These are phyloP conservation scores for Lasioglossum lativentre DNA, from an alignment of 2,888 invertebrate species.

Conservation along the genomic window DNA sequence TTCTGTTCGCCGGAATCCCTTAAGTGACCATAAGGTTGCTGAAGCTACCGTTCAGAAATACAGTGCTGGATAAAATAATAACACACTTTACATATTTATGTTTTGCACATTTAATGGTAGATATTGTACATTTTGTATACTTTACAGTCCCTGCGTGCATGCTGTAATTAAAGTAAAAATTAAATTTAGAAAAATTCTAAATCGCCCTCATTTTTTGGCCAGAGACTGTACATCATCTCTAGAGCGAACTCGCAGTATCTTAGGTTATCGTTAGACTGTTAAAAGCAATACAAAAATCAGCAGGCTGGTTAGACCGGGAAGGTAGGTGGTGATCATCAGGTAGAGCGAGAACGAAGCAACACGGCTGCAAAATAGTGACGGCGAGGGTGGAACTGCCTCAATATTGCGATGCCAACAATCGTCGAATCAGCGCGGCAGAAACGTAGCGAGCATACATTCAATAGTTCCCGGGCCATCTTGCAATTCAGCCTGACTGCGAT, in stretches of 20 bases:
- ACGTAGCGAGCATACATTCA: slow-evolving; percentile 53
- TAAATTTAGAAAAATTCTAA: no score
- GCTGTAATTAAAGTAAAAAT: no score
- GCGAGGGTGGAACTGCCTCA: slow-evolving; percentile 11
- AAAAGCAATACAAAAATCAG: no score
- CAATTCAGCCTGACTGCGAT: slow-evolving; percentile 50
- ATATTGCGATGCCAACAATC: slow-evolving; percentile 51
- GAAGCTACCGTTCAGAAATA: not conserved
- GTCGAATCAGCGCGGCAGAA: slow-evolving; percentile 53
- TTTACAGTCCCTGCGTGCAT: no score
- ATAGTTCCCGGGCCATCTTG: slow-evolving; percentile 49
- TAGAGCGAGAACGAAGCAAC: not conserved
- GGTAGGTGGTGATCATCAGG: not conserved
- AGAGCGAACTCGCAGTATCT: no score
- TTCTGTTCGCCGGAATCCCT: not conserved
- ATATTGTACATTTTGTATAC: no score
- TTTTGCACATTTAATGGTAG: no score
- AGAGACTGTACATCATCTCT: no score
- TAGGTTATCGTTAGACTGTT: no score
- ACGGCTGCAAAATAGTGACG: not conserved
- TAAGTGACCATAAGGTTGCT: not conserved
- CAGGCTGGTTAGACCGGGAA: not conserved
- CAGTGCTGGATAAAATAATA: not conserved
- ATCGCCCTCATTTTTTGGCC: no score
- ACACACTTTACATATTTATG: not conserved